Conservation (phyloP, 2,797 vertebrate species). For the Sardinella longiceps region DNA sequence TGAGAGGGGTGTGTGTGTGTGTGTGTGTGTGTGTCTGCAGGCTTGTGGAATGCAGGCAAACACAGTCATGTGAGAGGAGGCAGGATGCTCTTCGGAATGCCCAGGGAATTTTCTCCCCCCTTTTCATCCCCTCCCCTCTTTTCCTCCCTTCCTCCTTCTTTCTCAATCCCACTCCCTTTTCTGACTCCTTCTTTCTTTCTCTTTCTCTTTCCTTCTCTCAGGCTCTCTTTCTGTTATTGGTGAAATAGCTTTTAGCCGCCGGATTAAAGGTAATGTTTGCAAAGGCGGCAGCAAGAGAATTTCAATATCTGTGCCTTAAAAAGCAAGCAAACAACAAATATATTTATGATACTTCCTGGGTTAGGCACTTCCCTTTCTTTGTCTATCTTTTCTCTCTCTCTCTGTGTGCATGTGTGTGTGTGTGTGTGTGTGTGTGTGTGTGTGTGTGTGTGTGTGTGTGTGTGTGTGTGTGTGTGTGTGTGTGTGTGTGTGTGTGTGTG, state of each 20-base stretch:
- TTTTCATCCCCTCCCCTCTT: neutral
- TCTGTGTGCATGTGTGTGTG: too few relatives aligned
- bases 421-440: too few relatives aligned
- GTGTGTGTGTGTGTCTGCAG: neutral
- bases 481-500: too few relatives aligned
- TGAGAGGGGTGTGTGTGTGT: slow-evolving; percentile 22
- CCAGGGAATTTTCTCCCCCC: slow-evolving; percentile 33
- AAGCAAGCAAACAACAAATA: slow-evolving; percentile 2
- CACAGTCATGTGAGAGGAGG: slow-evolving; percentile 56
- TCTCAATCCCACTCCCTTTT: neutral
- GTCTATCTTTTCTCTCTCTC: neutral
- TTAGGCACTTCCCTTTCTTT: neutral
- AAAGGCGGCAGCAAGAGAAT: slow-evolving; percentile 18
- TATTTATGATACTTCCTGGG: slow-evolving; percentile 19
- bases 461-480: too few relatives aligned
- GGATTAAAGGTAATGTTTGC: neutral
- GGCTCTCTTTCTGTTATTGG: neutral
- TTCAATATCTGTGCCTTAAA: slow-evolving; percentile 18
- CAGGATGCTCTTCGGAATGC: slow-evolving; percentile 54
- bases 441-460: too few relatives aligned
- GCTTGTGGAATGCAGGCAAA: slow-evolving; percentile 61
- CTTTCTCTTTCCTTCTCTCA: neutral
- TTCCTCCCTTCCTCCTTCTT: neutral
- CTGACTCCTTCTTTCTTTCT: neutral
- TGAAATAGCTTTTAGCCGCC: slow-evolving; percentile 46